Evolutionary conservation across 1,140 invertebrate genomes (phyloP).

Genomic region (Neodiprion lecontei): DNA sequence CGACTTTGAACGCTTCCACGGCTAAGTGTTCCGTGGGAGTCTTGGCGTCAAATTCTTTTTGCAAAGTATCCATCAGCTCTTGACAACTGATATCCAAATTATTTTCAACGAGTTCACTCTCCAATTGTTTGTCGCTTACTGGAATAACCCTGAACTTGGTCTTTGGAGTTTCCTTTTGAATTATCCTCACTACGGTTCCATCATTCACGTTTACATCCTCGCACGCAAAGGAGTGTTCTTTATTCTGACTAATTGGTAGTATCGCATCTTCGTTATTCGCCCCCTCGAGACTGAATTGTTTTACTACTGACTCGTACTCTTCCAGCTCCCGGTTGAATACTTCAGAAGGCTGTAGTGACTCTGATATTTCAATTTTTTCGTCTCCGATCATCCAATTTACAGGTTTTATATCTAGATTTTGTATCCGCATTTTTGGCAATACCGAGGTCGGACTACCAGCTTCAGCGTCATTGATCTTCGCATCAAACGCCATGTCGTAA

Average conservation of each 20-base stretch:
- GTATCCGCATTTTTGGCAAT: slow-evolving; percentile 44
- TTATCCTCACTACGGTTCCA: not conserved
- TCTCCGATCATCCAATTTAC: slow-evolving; percentile 59
- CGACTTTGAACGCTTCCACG: not conserved
- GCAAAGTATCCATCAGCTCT: slow-evolving; percentile 53
- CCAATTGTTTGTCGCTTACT: slow-evolving; percentile 49
- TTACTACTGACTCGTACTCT: slow-evolving; percentile 46
- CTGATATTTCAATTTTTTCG: slow-evolving; percentile 57
- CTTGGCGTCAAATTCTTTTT: slow-evolving; percentile 53
- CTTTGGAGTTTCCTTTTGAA: slow-evolving; percentile 1
- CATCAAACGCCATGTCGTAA: slow-evolving; percentile 19
- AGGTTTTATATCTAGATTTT: slow-evolving; percentile 53
- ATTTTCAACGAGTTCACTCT: slow-evolving; percentile 54
- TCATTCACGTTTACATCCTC: slow-evolving; percentile 37
- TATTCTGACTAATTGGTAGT: slow-evolving; percentile 24
- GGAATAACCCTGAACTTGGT: slow-evolving; percentile 46
- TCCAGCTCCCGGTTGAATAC: slow-evolving; percentile 57
- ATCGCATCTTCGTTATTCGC: slow-evolving; percentile 34
- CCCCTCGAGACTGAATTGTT: slow-evolving; percentile 23
- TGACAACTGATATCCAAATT: slow-evolving; percentile 55
- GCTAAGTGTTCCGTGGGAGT: slow-evolving; percentile 46
- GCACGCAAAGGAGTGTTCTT: slow-evolving; percentile 34
- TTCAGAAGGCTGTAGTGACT: slow-evolving; percentile 51
- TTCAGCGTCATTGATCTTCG: slow-evolving; percentile 34
- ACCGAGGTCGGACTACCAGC: slow-evolving; percentile 52